Evolutionary conservation across 2,797 vertebrate genomes (phyloP).

Genomic region (Podarcis lilfordi): DNA sequence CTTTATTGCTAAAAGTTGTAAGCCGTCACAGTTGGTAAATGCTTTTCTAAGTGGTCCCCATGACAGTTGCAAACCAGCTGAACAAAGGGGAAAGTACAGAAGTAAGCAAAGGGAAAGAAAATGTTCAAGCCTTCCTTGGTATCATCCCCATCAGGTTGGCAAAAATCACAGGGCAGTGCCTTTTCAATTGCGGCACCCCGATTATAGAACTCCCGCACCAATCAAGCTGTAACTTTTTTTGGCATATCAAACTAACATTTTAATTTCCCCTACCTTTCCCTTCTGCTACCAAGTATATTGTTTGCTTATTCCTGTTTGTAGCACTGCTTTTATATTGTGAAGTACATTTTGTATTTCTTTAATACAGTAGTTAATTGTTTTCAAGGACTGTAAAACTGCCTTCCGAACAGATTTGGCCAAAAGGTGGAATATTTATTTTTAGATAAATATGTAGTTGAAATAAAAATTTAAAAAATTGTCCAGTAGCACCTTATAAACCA

Average conservation of each 20-base stretch:
- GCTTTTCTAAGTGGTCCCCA: too few species aligned
- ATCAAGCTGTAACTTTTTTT: neutral
- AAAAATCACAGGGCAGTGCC: neutral
- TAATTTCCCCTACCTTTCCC: neutral
- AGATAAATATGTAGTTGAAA: neutral
- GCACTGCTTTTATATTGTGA: neutral
- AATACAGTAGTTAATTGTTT: neutral
- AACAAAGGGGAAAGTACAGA: neutral
- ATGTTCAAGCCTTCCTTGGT: neutral
- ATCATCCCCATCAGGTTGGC: too few species aligned
- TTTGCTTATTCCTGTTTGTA: neutral
- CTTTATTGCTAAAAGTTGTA: too few species aligned
- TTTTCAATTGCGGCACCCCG: neutral
- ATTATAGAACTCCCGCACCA: neutral
- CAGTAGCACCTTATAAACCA: too few species aligned
- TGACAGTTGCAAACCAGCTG: neutral
- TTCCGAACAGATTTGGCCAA: neutral
- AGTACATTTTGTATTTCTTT: neutral
- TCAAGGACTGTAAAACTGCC: neutral
- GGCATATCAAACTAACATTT: neutral
- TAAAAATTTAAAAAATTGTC: neutral
- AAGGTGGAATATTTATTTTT: neutral
- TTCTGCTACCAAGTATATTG: neutral
- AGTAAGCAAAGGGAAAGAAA: neutral
- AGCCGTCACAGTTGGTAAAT: too few species aligned